Base-by-base conservation (phyloP, 2,888 invertebrate genomes). In the Melanargia galathea region DNA sequence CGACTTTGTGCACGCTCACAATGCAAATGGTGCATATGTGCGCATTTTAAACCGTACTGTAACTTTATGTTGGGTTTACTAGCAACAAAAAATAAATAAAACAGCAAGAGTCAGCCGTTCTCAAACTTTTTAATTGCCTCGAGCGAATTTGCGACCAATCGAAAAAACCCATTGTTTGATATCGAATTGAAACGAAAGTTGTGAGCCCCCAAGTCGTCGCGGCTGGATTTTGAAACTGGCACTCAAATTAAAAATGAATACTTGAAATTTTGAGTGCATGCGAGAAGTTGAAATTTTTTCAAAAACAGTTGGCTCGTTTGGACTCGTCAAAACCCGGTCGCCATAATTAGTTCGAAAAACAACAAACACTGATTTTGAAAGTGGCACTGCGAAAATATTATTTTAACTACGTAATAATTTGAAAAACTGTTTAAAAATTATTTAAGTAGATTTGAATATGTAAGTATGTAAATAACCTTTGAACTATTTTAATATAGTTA, bases 121-220 rank as follows among this genome's bases (percentile, higher is more conserved):
- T 68, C 68, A 83, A 88, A 89, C 86, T 87, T 90, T 87, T 90
- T 88, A 89, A 90, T 90, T 88, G 88, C 83, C 81, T 75, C 80
- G 33, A 78, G 75, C 78, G 77, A 85, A 83, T 83, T 82, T 77
- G 80, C 82, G 81, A 82, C 83, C 84, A 80, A 82, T 87, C 85
- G 81, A 83, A 87, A 86, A 82, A 82, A 74, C 77, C 79, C 79
- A 82, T 86, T 86, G 88, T 88, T 87, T 83, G 83, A 82, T 81
- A 82, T 79, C 75, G 76, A 80, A 85, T 80, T 83, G 71, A 70
- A 68, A 63, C 65, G 70, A 77, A 80, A 86, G 77, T 83, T 86
- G 80, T 71, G 68, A 72, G 6, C 8, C 74, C 74, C 74, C 74
- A 78, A 82, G 81, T 84, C 76, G 78, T 79, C 81, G 83, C 77